phyloP scores from a whole-genome alignment of 2,888 invertebrate species.

The Drosophila yooni region DNA sequence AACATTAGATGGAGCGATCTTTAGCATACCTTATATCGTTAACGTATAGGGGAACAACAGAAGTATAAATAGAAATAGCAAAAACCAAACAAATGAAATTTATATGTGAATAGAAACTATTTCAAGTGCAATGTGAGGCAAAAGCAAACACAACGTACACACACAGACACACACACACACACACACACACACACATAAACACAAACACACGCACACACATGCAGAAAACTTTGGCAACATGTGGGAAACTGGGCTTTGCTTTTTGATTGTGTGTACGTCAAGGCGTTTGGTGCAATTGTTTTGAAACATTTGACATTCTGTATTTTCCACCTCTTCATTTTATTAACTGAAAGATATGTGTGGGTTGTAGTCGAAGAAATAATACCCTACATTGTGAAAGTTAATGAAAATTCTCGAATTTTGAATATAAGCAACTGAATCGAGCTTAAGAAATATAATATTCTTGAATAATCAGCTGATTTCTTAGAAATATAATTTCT shows the following conservation, averaged over 20 bases:
- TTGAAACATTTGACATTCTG: constrained; percentile 57
- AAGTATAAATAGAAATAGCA: constrained; percentile 38
- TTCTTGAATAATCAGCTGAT: neutral
- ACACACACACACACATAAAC: neutral
- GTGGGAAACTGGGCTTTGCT: constrained; percentile 25
- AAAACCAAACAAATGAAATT: constrained; percentile 21
- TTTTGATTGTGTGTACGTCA: constrained; percentile 5
- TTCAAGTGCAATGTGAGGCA: constrained; percentile 67
- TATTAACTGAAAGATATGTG: constrained; percentile 20
- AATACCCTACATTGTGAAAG: constrained; percentile 16
- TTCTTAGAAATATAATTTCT: neutral
- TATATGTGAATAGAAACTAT: constrained; percentile 51
- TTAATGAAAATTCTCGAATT: neutral
- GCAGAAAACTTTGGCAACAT: constrained; percentile 28
- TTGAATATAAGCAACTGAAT: neutral
- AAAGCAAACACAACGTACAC: constrained; percentile 30
- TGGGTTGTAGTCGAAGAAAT: neutral
- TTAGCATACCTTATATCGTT: neutral
- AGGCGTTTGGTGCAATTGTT: constrained; percentile 48
- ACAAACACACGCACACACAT: neutral
- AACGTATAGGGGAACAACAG: constrained; percentile 10
- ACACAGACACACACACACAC: constrained; percentile 8
- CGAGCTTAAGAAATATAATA: neutral
- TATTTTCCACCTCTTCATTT: constrained; percentile 44
- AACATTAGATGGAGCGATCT: constrained; percentile 27